phyloP scores from a whole-genome alignment of 2,888 invertebrate genomes.

The Eulithis prunata region DNA sequence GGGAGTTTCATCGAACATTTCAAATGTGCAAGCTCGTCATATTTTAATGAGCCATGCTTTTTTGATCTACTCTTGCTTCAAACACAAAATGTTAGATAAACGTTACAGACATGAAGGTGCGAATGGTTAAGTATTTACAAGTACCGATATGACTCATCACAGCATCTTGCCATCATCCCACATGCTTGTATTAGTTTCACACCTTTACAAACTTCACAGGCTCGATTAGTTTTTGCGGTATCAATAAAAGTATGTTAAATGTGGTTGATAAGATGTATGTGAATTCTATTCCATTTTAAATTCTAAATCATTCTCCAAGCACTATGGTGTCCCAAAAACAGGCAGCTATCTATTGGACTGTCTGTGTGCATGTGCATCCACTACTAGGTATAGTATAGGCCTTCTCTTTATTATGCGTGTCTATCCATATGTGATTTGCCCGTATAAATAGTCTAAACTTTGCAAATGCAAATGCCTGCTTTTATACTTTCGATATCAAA shows the following conservation, averaged over 20 bases:
- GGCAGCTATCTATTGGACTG: no score
- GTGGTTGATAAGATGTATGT: not conserved
- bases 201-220: not conserved
- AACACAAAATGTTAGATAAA: constrained; percentile 19
- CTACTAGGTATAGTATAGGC: no score
- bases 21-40: constrained; percentile 16
- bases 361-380: no score
- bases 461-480: no score
- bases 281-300: no score
- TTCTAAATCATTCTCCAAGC: no score
- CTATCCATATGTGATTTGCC: no score
- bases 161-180: constrained; percentile 1
- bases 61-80: constrained; percentile 16
- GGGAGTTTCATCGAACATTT: constrained; percentile 10
- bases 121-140: constrained; percentile 11
- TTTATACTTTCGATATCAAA: no score
- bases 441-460: no score
- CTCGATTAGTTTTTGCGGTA: not conserved
- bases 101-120: constrained; percentile 3
- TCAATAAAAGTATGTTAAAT: not conserved
- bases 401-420: no score
- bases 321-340: no score
- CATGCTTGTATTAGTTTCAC: constrained; percentile 10
- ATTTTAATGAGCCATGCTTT: constrained; percentile 2
- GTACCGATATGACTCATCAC: not conserved